Conservation (phyloP, 2,113 vertebrate species). For the Labeo catla region DNA sequence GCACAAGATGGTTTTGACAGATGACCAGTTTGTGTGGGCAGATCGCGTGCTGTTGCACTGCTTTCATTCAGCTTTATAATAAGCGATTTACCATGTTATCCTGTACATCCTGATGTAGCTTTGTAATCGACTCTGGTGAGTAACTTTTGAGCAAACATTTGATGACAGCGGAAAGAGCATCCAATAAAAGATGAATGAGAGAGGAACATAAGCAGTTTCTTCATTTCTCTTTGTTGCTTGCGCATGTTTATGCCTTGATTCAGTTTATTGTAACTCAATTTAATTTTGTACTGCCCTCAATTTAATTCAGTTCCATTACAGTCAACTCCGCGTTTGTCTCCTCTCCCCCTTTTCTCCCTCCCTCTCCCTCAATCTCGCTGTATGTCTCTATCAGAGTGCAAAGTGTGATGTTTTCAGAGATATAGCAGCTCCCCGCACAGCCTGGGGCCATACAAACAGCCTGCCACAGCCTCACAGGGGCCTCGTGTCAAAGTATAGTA, state of each 20-base stretch:
- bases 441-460: conserved; percentile 65
- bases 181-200: conserved; percentile 29
- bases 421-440: conserved; percentile 50
- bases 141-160: conserved; percentile 43
- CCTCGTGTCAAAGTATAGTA: conserved; percentile 58
- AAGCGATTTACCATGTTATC: neutral
- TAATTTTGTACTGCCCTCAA: neutral
- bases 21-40: too few species aligned
- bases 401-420: conserved; percentile 45
- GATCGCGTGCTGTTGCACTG: too few species aligned
- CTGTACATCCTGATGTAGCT: neutral
- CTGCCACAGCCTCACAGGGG: conserved; percentile 62
- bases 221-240: neutral
- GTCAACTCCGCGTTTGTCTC: neutral
- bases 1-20: neutral
- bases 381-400: conserved; percentile 30
- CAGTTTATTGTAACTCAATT: conserved; percentile 4
- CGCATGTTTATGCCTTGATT: neutral
- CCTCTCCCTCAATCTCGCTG: neutral
- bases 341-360: neutral
- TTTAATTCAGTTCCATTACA: conserved; percentile 9
- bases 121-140: conserved; percentile 27
- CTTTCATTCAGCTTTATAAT: neutral
- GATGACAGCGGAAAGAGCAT: conserved; percentile 6
- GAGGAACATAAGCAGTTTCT: neutral